phyloP scores from a whole-genome alignment of 2,888 invertebrate genomes.

The Drosophila subquinaria region DNA sequence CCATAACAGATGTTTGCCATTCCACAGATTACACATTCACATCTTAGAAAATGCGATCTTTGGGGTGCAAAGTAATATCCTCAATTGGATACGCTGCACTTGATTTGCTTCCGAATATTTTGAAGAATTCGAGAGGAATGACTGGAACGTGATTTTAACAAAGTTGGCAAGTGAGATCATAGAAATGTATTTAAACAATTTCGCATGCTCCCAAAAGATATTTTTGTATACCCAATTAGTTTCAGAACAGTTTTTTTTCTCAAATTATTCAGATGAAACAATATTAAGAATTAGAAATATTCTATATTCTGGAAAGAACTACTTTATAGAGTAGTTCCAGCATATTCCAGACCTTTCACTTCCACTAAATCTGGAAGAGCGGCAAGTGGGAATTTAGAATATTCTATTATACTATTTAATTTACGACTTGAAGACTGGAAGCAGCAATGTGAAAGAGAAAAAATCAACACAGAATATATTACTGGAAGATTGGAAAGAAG shows the following conservation, averaged over 20 bases:
- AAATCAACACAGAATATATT: not conserved
- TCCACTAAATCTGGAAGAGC: not conserved
- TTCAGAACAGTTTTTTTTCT: not conserved
- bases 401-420: too few species aligned
- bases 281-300: too few species aligned
- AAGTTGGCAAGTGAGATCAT: not conserved
- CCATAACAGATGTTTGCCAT: conserved; percentile 29
- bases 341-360: not conserved
- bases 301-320: not conserved
- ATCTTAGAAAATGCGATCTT: not conserved
- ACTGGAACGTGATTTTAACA: conserved; percentile 8
- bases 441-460: not conserved
- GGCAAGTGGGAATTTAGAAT: not conserved
- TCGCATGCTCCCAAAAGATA: not conserved
- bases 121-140: not conserved
- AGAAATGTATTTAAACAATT: not conserved
- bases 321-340: too few species aligned
- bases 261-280: too few species aligned
- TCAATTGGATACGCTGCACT: conserved; percentile 34
- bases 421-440: not conserved
- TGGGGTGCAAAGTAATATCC: not conserved
- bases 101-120: conserved; percentile 9
- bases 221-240: not conserved
- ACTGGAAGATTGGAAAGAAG: not conserved
- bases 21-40: conserved; percentile 21